Conservation (phyloP, 2,797 vertebrate genomes). For the Cynodonichthys magdalenae region DNA sequence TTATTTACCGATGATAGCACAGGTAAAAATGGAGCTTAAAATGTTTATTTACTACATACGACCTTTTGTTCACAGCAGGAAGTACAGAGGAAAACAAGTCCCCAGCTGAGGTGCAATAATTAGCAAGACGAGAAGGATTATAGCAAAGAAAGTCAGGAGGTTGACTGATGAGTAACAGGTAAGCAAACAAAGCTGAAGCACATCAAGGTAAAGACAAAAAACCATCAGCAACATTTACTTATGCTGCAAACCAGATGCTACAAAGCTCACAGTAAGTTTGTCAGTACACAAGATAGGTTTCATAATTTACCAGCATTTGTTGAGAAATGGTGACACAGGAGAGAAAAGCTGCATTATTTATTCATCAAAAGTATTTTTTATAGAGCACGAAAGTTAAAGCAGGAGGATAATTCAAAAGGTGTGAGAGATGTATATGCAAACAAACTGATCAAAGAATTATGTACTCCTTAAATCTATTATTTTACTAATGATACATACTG, state of each 20-base stretch:
- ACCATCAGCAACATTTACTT: not conserved
- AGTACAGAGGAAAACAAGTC: slow-evolving; percentile 23
- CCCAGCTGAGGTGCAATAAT: slow-evolving; percentile 45
- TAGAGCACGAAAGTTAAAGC: not conserved
- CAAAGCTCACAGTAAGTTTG: slow-evolving; percentile 5
- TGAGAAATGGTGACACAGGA: not conserved
- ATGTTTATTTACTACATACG: slow-evolving; percentile 57
- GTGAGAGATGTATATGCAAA: not conserved
- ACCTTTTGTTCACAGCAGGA: slow-evolving; percentile 62
- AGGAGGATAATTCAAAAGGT: not conserved
- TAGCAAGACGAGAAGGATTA: slow-evolving; percentile 30
- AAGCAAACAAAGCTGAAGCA: slow-evolving; percentile 19
- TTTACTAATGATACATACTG: not conserved
- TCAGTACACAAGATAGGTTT: not conserved
- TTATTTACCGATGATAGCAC: slow-evolving; percentile 16
- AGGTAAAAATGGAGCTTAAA: slow-evolving; percentile 32
- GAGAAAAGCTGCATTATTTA: not conserved
- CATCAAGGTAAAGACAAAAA: slow-evolving; percentile 6
- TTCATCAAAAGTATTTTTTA: slow-evolving; percentile 3
- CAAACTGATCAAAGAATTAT: not conserved
- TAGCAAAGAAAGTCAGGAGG: slow-evolving; percentile 6
- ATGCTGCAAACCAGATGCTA: slow-evolving; percentile 14
- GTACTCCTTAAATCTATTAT: not conserved
- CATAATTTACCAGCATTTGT: slow-evolving; percentile 3
- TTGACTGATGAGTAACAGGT: slow-evolving; percentile 24